Evolutionary conservation across 92 coral and sea anemone genomes (phyloP).

Genomic region (Blastomussa wellsi): DNA sequence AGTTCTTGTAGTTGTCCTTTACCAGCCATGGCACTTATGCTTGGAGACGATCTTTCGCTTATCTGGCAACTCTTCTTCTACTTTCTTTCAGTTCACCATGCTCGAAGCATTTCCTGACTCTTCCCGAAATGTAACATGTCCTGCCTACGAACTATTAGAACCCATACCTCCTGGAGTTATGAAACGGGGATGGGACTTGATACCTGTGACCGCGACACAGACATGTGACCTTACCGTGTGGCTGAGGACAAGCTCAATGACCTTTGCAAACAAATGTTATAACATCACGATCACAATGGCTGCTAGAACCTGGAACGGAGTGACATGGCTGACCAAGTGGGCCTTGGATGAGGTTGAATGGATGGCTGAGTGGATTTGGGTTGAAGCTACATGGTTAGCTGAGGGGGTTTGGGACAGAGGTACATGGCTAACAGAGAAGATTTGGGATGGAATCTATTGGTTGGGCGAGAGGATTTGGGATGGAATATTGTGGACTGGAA

Average conservation of each 20-base stretch:
- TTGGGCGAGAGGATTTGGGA: not conserved
- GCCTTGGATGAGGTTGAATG: not conserved
- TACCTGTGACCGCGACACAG: not conserved
- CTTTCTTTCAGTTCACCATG: not conserved
- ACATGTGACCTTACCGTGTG: not conserved
- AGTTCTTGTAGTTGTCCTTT: no score
- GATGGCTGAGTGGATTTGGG: not conserved
- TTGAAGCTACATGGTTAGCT: not conserved
- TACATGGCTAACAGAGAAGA: not conserved
- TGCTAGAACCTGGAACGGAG: not conserved
- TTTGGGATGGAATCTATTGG: not conserved
- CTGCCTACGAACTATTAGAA: not conserved
- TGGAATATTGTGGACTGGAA: not conserved
- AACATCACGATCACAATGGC: not conserved
- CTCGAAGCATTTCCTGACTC: not conserved
- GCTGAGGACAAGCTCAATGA: no score
- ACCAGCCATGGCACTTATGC: no score
- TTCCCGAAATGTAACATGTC: not conserved
- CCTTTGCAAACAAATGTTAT: not conserved
- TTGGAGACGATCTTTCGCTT: no score
- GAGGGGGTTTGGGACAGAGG: not conserved
- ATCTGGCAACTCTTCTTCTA: no score
- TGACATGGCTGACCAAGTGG: not conserved
- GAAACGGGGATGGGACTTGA: not conserved
- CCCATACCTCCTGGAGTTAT: not conserved